Base-by-base conservation (phyloP, 2,888 invertebrate genomes). In the Rhagonycha fulva region DNA sequence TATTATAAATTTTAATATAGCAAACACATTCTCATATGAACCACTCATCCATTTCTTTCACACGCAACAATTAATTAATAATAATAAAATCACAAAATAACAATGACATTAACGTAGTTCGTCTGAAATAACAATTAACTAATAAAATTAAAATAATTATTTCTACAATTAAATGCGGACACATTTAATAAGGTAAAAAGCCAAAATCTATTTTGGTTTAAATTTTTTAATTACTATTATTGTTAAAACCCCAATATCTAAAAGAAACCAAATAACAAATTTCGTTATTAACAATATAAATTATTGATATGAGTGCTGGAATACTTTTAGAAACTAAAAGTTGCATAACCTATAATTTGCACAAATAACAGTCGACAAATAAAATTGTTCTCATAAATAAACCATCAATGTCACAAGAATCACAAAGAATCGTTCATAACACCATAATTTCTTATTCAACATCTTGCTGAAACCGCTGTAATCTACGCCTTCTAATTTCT, bases 401-500 rank as follows among this genome's bases (percentile, higher is more conserved):
- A 47, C n/a, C 47, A 47, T 47, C 47, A 47, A 61, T 70, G 14
- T 19, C 74, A 74, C 26, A 70, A 69, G 19, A 69, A 10, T 26
- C 68, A 72, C 14, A 72, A n/a, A 14, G 7, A 62, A 24, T 28
- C 47, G 14, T 74, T 61, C 32, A 63, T 32, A 69, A 70, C 32
- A 68, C 68, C 47, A 47, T 19, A 2, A 19, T 60, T 62, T 71
- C 66, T 47, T 72, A 72, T 62, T 77, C 77, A 19, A 72, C 70
- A 11, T 75, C 28, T 73, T 83, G 83, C 68, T 85, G 81, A 79
- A 94, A 95, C 88, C 94, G 94, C 88, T 94, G 92, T 87, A 95
- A 89, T 88, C 95, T 91, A 86, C 94, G 91, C 88, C 93, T 92
- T 87, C 95, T 90, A 74, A 95, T 89, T 85, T 95, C 94, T 84